Evolutionary conservation across 92 coral and sea anemone genomes (phyloP).

Genomic region (Muricea muricata): DNA sequence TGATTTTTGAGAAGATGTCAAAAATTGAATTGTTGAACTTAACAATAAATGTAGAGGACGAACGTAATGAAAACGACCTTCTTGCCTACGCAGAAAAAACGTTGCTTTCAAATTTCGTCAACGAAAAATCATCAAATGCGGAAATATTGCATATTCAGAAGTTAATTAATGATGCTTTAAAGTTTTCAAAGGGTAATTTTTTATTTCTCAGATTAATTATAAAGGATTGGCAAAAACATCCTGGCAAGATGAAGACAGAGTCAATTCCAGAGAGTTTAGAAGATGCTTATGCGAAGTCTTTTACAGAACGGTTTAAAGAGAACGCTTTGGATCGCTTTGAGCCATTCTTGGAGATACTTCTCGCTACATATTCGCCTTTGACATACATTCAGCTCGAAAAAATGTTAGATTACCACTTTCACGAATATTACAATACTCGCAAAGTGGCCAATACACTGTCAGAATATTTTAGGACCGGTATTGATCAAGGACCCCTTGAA

Average conservation of each 20-base stretch:
- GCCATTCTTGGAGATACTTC: slow-evolving; percentile 69
- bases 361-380: slow-evolving; percentile 62
- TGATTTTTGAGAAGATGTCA: not conserved
- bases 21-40: not conserved
- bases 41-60: not conserved
- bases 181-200: slow-evolving; percentile 70
- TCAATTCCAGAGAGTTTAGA: slow-evolving; percentile 31
- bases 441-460: slow-evolving; percentile 28
- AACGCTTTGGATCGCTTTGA: slow-evolving; percentile 36
- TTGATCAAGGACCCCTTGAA: slow-evolving; percentile 16
- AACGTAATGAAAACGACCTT: not conserved
- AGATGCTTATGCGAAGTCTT: slow-evolving; percentile 24
- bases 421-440: slow-evolving; percentile 11
- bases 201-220: slow-evolving; percentile 64
- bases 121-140: not conserved
- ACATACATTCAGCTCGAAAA: slow-evolving; percentile 37
- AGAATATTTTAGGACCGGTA: slow-evolving; percentile 26
- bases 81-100: not conserved
- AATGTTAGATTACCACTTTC: slow-evolving; percentile 42
- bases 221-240: not conserved
- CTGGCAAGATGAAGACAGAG: not conserved
- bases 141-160: not conserved
- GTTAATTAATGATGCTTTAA: not conserved
- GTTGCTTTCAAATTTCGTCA: not conserved
- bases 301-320: slow-evolving; percentile 3